phyloP scores from a whole-genome alignment of 2,797 vertebrate genomes.

The Hypotaenidia okinawae region DNA sequence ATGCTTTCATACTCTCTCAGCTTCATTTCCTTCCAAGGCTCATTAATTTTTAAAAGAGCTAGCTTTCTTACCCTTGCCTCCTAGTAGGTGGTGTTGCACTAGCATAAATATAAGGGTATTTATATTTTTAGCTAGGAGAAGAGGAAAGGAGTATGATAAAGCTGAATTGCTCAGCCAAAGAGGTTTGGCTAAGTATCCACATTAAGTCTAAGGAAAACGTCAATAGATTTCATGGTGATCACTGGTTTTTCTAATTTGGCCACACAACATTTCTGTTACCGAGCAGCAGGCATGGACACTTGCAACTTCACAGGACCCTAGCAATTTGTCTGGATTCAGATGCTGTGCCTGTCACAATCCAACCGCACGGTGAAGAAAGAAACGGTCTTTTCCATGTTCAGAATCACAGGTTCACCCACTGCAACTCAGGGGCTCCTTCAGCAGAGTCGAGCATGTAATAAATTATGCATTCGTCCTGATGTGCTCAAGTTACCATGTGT shows the following conservation, averaged over 20 bases:
- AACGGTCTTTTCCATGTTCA: neutral
- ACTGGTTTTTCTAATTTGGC: constrained; percentile 8
- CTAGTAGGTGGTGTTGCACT: constrained; percentile 64
- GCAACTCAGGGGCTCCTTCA: neutral
- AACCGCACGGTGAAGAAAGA: neutral
- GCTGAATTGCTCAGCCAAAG: constrained; percentile 20
- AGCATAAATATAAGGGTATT: constrained; percentile 55
- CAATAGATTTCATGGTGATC: constrained; percentile 36
- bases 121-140: constrained; percentile 49
- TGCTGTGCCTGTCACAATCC: neutral
- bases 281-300: neutral
- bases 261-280: neutral
- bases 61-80: constrained; percentile 65
- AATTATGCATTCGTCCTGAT: neutral
- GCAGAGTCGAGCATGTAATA: neutral
- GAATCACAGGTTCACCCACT: neutral
- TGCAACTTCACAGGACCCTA: neutral
- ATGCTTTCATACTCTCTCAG: constrained; percentile 66
- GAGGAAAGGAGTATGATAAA: constrained; percentile 53
- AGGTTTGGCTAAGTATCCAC: constrained; percentile 50
- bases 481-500: neutral
- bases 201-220: neutral
- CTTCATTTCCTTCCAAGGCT: constrained; percentile 72
- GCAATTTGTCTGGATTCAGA: constrained; percentile 14
- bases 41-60: constrained; percentile 72